Evolutionary conservation across 2,113 vertebrate genomes (phyloP), one percentile per base, ranked within the genome.

Genomic region (Antechinus stuartii): DNA sequence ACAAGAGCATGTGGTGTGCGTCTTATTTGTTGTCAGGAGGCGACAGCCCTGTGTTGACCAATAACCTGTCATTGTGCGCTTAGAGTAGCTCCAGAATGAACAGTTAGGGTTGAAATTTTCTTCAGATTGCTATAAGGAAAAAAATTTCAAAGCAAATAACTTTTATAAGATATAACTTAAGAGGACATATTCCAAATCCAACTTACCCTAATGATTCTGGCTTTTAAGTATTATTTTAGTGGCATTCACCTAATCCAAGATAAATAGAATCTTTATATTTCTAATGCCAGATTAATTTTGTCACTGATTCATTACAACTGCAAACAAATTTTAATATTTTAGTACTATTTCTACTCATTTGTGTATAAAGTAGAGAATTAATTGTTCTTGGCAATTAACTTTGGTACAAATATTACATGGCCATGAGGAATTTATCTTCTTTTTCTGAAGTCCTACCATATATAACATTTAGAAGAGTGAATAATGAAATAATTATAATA

Each of bases 41-140:
- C 99, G 99, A 96, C 99, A 99, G 97, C 99, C 99, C 98, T 99
- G 99, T 1, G 99, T 99, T 26, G 99, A 99, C 99, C 99, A 99
- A 97, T 98, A 99, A 14, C 99, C 99, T 0, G 98, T 99, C 99
- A 99, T 99, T 25, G 99, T 99, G 92, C 99, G 99, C 97, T 99
- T 99, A 23, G 99, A 99, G 97, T 99, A 99, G 97, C 99, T 99
- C 99, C 99, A 99, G 98, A 99, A 99, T 0, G 99, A 99, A 98
- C 99, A 99, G 98, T 99, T 99, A 2, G 99, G 99, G 98, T 99
- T 99, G 98, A 99, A 99, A 98, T 99, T 99, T 98, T 99, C 99
- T 97, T 99, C 99, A 1, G 99, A 99, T 95, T 99, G 99, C 99
- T 99, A 98, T 5, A 95, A 76, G 55, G 16, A 94, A 97, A 92